Base-by-base conservation (phyloP, 2,888 invertebrate genomes). In the Ormyrus pomaceus region DNA sequence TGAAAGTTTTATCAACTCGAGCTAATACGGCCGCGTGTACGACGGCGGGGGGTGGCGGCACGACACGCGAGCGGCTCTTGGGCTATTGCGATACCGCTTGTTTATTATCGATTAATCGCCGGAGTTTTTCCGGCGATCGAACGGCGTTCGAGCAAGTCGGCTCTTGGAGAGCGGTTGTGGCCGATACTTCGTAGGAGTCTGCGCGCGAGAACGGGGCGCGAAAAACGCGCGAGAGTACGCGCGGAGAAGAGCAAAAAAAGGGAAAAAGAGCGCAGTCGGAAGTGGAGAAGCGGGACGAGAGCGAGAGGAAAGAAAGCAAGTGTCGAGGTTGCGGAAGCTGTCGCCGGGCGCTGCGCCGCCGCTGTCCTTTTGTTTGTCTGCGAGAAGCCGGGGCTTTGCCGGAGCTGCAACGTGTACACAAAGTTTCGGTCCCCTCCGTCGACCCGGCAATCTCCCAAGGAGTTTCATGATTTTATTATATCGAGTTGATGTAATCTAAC, bases 391-490 rank as follows among this genome's bases (percentile, higher is more conserved):
- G 34, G 71, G 58, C 71, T 77, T 77, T 78, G 72, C 72, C 58
- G 56, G n/a, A 10, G 46, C 45, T 5, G 46, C 11, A 46, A 5
- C 6, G 11, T 19, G 19, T 59, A 13, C 64, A 48, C 10, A 71
- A 71, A 61, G 48, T 59, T 61, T 11, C 45, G 6, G n/a, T 10
- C 13, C 11, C 53, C 53, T n/a, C n/a, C 59, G 10, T 34, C 53
- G 59, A 34, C 34, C 4, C 34, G 34, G 61, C 45, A 6, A 8
- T 8, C 46, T 45, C 34, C n/a, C 46, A 46, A 73, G 68, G 59
- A 73, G 61, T 73, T 73, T 66, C 62, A 48, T 68, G 73, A 72
- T 78, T 78, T 78, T 78, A 78, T 78, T 78, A 78, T 73, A 78
- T 78, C 53, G 61, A 73, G 66, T 72, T 73, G 73, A 78, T 78